A percentile compares a stretch with the other conserved stretches of the same genome.
phyloP scores from a whole-genome alignment of 2,113 vertebrate species.

The western clawed frog (Xenopus tropicalis) region DNA sequence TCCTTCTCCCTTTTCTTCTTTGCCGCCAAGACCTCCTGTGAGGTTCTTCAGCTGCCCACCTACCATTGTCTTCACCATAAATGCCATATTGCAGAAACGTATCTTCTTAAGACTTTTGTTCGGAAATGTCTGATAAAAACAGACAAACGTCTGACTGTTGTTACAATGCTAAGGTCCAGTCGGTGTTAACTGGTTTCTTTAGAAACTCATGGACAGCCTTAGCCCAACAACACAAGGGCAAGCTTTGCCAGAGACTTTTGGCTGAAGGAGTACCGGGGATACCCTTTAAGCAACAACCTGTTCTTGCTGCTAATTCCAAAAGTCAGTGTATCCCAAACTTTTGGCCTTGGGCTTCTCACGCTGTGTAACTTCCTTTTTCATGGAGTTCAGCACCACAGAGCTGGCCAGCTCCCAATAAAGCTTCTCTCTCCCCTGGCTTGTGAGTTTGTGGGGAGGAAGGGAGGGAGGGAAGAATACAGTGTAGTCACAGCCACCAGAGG shows the following conservation, averaged over 20 bases:
- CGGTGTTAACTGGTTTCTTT: too few relatives aligned
- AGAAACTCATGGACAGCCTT: too few relatives aligned
- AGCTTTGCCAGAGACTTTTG: conserved; percentile 2
- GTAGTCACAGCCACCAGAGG: background rate
- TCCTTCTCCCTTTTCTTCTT: conserved; percentile 82
- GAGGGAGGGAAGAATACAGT: conserved; percentile 12
- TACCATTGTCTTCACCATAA: conserved; percentile 96
- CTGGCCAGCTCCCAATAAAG: conserved; percentile 53
- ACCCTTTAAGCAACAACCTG: too few relatives aligned
- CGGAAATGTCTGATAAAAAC: background rate
- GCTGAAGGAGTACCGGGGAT: too few relatives aligned
- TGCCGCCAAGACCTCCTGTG: conserved; percentile 81
- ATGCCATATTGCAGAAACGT: conserved; percentile 72
- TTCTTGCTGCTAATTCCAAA: background rate
- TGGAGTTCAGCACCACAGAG: conserved; percentile 58
- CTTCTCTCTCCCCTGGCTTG: background rate
- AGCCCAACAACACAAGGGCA: conserved; percentile 1
- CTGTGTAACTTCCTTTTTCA: background rate
- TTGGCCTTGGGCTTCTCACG: background rate
- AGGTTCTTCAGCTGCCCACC: conserved; percentile 95
- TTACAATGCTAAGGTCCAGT: background rate
- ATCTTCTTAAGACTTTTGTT: background rate
- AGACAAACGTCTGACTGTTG: background rate
- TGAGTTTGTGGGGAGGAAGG: background rate
- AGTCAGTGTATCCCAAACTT: conserved; percentile 1